Conservation (phyloP, 1,140 invertebrate species). For the Vanessa tameamea region DNA sequence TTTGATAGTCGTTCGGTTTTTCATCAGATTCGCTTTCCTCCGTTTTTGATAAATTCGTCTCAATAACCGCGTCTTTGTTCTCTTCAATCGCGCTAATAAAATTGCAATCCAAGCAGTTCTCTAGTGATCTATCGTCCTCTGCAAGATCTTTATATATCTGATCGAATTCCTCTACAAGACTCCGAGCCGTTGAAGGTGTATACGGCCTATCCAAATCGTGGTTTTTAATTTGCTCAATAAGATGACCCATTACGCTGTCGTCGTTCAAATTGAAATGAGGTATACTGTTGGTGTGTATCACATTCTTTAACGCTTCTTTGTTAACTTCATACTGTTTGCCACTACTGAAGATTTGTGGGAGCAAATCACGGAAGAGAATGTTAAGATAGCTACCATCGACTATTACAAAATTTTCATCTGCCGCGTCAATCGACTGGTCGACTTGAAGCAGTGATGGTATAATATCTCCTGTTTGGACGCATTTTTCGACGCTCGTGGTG, state of each 20-base stretch:
- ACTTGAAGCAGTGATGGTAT: constrained; percentile 27
- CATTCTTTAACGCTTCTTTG: constrained; percentile 68
- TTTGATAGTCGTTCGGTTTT: background rate
- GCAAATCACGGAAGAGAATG: constrained; percentile 68
- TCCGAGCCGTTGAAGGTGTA: constrained; percentile 65
- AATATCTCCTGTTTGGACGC: constrained; percentile 64
- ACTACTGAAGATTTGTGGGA: constrained; percentile 68
- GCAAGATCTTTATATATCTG: constrained; percentile 63
- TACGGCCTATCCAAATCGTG: constrained; percentile 52
- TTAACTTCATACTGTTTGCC: constrained; percentile 74
- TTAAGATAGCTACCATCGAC: constrained; percentile 75
- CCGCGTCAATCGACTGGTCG: constrained; percentile 47
- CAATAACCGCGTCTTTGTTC: constrained; percentile 4
- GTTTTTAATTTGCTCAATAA: constrained; percentile 66
- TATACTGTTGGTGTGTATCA: constrained; percentile 57
- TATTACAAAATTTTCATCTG: constrained; percentile 62
- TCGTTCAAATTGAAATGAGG: constrained; percentile 44
- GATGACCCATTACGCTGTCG: constrained; percentile 50
- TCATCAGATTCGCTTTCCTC: constrained; percentile 14
- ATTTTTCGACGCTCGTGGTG: constrained; percentile 58
- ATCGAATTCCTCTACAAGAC: constrained; percentile 71
- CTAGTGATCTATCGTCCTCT: constrained; percentile 45
- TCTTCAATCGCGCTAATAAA: constrained; percentile 31
- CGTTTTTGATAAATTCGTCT: background rate
- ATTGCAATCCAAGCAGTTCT: constrained; percentile 20